Base-by-base conservation (phyloP, 2,888 invertebrate species). In the Ormyrus rosae region DNA sequence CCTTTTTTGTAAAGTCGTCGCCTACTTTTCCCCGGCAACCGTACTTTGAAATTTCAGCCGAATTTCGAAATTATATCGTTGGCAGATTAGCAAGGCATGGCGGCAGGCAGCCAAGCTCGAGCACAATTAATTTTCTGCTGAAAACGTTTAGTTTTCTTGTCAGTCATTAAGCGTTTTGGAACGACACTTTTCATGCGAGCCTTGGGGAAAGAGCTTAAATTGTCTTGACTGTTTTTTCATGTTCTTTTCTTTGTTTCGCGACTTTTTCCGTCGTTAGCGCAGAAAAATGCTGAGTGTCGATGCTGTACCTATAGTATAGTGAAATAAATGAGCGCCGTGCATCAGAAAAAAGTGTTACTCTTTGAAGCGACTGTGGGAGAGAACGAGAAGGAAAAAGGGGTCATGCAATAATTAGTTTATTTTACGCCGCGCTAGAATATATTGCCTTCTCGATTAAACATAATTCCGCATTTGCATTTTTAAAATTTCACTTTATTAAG, bases 121-220 rank as follows among this genome's bases (percentile, higher is more conserved):
- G 83, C 76, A 83, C 85, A 87, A 87, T 88, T 87, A 88, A 86
- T 86, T 85, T 64, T 64, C 64, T 50, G 67, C 82, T 34, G 85
- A 34, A 69, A 85, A 84, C 85, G 85, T 85, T 85, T 85, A 87
- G 85, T 87, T 87, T 85, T 85, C 86, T 85, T 85, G 86, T 86
- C 87, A 86, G 84, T 83, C 85, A 84, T 86, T 86, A 85, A 84
- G 80, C 80, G 78, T 77, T 84, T 64, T 13, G 10, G 51, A 51
- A 46, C 48, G 10, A 64, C 73, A 19, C 10, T 48, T 82, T 34
- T 83, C 60, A 81, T 13, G 53, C 80, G 71, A 55, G 72, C 46
- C 48, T 19, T 2, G 19, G 63, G 10, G 63, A 63, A 63, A 63
- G 19, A 63, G 56, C 55, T 64, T 51, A 70, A 78, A 70, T 78